Evolutionary conservation across 2,888 invertebrate species (phyloP), one percentile per base, ranked within the genome.

Genomic region (Blastobasis lacticolella): DNA sequence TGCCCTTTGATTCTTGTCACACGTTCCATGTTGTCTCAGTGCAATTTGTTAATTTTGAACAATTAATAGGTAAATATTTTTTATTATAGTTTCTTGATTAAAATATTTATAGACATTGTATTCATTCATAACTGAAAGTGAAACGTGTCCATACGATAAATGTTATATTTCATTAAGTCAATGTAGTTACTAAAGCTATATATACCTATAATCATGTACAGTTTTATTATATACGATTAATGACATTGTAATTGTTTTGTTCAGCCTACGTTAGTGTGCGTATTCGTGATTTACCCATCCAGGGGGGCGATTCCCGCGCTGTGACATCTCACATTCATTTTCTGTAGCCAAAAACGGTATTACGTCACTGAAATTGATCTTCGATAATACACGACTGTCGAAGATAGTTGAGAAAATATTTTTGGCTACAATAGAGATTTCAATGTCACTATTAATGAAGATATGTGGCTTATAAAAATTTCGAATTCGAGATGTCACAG

Each of bases 121-220:
- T 77, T 69, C 72, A 76, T 76, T 73, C 54, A 63, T 70, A 67
- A 72, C 72, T 68, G 63, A 65, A 74, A 75, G 72, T 75, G 70
- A 75, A 78, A 78, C 71, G 68, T 81, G 85, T 84, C 84, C 86
- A 84, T 78, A 75, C 73, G 75, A 70, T 67, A 70, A 71, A 71
- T 71, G 70, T 75, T 75, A 77, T 77, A 66, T 73, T 75, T 77
- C 71, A 68, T 60, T 80, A 79, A 80, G 72, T 74, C 62, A 70
- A 71, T 75, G 70, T 75, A 75, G 67, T 66, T 60, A 71, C 63
- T 73, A 71, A 71, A 69, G 67, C 77, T 73, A 75, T 76, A 71
- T 81, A 77, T 80, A 42, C 9, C 5, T 78, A 77, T 80, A 79
- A 81, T 81, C 84, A 78, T 84, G 82, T 79, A 85, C 80, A 82